Evolutionary conservation across 2,888 invertebrate species (phyloP).

Genomic region (Dryocosmus kuriphilus): DNA sequence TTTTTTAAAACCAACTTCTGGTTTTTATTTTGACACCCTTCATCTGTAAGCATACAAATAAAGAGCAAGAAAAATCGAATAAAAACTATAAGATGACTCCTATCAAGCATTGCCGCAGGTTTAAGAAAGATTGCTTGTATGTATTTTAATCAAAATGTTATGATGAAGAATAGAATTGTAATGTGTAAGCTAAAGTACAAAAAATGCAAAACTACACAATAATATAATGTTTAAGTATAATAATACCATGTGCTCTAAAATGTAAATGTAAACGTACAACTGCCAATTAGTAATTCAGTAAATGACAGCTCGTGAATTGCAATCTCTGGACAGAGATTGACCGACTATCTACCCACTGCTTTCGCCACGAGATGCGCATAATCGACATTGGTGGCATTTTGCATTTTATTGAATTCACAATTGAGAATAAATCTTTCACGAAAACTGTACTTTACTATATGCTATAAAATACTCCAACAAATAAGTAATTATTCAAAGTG

Average conservation of each 20-base stretch:
- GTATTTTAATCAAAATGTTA: too few species aligned
- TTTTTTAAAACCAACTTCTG: too few species aligned
- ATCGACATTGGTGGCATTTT: constrained; percentile 33
- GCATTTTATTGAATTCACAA: constrained; percentile 30
- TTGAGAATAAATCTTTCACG: neutral
- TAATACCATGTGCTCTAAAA: neutral
- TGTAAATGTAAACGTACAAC: neutral
- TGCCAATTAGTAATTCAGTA: neutral
- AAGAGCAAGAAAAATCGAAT: too few species aligned
- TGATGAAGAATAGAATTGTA: neutral
- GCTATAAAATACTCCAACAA: neutral
- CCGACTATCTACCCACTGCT: constrained; percentile 20
- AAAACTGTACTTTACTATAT: constrained; percentile 1
- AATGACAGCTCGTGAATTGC: neutral
- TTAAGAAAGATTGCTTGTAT: too few species aligned
- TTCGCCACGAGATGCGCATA: constrained; percentile 38
- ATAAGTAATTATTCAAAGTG: neutral
- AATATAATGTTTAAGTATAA: too few species aligned
- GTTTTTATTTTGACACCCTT: too few species aligned
- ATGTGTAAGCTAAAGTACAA: neutral
- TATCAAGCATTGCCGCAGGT: too few species aligned
- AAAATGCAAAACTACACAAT: neutral
- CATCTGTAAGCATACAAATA: too few species aligned
- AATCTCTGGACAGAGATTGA: neutral
- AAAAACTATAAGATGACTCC: too few species aligned